A percentile compares a stretch with the other conserved stretches of the same genome.
Evolutionary conservation across 2,797 vertebrate species (phyloP).

Genomic region (Limnodromus scolopaceus): DNA sequence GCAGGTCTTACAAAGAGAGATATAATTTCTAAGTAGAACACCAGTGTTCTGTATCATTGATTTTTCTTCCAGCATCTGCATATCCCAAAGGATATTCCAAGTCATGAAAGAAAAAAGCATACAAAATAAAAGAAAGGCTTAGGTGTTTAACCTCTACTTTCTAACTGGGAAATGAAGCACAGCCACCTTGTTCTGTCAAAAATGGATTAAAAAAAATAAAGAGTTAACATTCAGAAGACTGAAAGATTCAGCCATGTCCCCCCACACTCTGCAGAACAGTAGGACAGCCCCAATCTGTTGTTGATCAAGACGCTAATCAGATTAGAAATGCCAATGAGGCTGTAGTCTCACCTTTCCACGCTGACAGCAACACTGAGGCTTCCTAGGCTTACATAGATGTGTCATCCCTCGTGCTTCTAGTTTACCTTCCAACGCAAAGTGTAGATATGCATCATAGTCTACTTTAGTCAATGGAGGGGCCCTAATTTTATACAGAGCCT

Average conservation of each 20-base stretch:
- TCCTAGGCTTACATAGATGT: fast-evolving
- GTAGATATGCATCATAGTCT: fast-evolving
- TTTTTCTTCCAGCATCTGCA: background rate
- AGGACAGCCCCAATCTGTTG: fast-evolving
- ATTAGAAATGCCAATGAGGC: background rate
- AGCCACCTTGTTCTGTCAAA: background rate
- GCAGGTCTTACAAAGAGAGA: background rate
- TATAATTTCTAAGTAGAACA: background rate
- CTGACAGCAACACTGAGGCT: background rate
- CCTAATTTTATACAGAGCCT: background rate
- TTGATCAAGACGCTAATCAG: background rate
- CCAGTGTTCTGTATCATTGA: background rate
- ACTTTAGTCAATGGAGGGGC: fast-evolving
- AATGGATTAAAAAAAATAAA: background rate
- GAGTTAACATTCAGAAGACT: background rate
- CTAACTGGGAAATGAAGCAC: background rate
- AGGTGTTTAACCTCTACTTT: background rate
- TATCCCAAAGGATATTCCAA: background rate
- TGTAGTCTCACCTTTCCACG: background rate
- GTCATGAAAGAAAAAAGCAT: background rate
- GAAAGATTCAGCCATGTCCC: background rate
- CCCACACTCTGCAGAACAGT: background rate
- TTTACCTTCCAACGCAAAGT: background rate
- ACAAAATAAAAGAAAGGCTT: background rate
- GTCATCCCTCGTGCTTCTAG: background rate